Base-by-base conservation (phyloP, 2,113 vertebrate genomes). In the Microtus ochrogaster region DNA sequence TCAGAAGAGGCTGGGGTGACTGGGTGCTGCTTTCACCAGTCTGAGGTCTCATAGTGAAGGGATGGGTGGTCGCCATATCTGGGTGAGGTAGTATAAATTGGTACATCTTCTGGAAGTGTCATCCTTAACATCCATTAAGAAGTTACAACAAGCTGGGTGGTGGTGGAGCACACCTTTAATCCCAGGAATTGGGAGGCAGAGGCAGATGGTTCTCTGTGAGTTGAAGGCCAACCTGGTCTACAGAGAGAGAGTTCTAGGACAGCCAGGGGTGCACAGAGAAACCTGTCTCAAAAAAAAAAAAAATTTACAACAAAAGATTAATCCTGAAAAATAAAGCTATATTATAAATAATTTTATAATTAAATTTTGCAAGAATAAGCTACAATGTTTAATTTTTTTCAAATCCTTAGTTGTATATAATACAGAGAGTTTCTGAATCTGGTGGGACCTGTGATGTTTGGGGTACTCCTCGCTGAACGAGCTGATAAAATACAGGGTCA, bases 341-440 rank as follows among this genome's bases (percentile, higher is more conserved):
- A 21, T 33, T 66, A 47, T 76, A 95, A 92, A 63, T 90, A 65
- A 39, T 93, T 92, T 90, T 92, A 66, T 94, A 41, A 61, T 70
- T 92, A 82, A 39, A 92, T 73, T 82, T 9, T 61, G 79, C 3
- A 94, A 94, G 84, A 92, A 89, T 89, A 92, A 92, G 61, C 52
- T 79, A 44, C 21, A 44, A 79, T 72, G 9, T 91, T 3, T 87
- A 47, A 47, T 0, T 66, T 88, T 68, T 49, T 61, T 13, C 58
- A 84, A 94, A 63, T 76, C 22, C 13, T 74, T 0, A 89, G 41
- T 21, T 28, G 26, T 82, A 70, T 36, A 19, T 77, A 86, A 79
- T 97, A 96, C 96, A 9, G 21, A 24, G 6, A 90, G 2, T 90
- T 96, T 52, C 93, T 96, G 12, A 41, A 90, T 39, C 68, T 72